Evolutionary conservation across 1,140 invertebrate species (phyloP).

Genomic region (Neodiprion fabricii): DNA sequence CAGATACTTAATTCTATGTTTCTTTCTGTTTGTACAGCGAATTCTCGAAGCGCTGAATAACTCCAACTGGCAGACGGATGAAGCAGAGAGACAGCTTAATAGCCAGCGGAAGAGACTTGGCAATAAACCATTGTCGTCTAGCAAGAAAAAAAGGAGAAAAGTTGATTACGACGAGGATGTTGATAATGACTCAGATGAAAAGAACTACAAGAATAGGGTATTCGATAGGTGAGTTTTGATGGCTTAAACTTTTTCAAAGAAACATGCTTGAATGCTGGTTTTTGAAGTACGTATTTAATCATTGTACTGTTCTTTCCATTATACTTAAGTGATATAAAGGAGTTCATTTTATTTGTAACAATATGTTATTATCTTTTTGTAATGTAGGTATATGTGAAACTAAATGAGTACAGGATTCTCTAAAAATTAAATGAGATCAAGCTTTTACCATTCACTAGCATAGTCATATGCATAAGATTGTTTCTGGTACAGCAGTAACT

Average conservation of each 20-base stretch:
- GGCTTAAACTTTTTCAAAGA: background rate
- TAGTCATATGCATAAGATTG: too few species aligned
- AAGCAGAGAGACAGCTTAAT: constrained; percentile 34
- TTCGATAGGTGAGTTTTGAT: constrained; percentile 47
- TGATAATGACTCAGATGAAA: constrained; percentile 53
- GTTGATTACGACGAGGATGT: constrained; percentile 44
- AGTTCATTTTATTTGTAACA: too few species aligned
- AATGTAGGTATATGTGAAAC: background rate
- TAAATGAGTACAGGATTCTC: background rate
- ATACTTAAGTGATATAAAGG: too few species aligned
- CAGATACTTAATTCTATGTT: constrained; percentile 18
- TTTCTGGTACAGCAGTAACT: too few species aligned
- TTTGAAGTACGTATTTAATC: too few species aligned
- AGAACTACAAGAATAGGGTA: constrained; percentile 49
- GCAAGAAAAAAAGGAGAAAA: constrained; percentile 46
- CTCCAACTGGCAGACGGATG: constrained; percentile 49
- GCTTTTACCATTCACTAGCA: too few species aligned
- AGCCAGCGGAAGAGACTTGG: constrained; percentile 33
- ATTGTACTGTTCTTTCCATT: too few species aligned
- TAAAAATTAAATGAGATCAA: too few species aligned
- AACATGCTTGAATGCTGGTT: background rate
- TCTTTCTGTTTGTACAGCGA: constrained; percentile 30
- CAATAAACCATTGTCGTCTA: constrained; percentile 19
- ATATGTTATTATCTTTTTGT: too few species aligned
- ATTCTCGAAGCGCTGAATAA: constrained; percentile 41